A percentile compares a stretch with the other conserved stretches of the same genome.
Conservation (phyloP, 2,888 invertebrate species). For the Orgyia antiqua region DNA sequence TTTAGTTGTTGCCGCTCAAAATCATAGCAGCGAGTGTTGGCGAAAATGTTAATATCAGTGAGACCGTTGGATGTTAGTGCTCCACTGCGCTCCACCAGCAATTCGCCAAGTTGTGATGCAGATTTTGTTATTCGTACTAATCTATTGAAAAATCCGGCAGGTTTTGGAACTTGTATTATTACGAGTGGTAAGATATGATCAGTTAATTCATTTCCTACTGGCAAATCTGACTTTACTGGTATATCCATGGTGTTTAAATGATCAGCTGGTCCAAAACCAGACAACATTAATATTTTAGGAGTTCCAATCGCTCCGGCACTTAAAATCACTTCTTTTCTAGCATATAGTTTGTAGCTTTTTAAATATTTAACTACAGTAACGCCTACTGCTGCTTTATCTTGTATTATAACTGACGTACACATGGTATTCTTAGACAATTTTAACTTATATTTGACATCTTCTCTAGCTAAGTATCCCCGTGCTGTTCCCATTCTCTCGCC, state of each 20-base stretch:
- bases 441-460: slow-evolving; percentile 31
- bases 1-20: slow-evolving; percentile 21
- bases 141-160: slow-evolving; percentile 6
- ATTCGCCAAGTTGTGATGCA: slow-evolving; percentile 18
- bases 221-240: slow-evolving; percentile 32
- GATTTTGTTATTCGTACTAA: slow-evolving; percentile 9
- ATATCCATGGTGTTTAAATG: slow-evolving; percentile 38
- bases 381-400: slow-evolving; percentile 32
- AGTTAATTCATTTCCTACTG: slow-evolving; percentile 46
- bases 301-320: slow-evolving; percentile 50
- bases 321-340: slow-evolving; percentile 44
- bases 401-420: slow-evolving; percentile 45
- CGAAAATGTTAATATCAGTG: slow-evolving; percentile 38
- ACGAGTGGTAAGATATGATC: slow-evolving; percentile 43
- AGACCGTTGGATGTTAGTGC: slow-evolving; percentile 45
- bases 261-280: slow-evolving; percentile 46
- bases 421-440: slow-evolving; percentile 36
- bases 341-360: slow-evolving; percentile 27
- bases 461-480: slow-evolving; percentile 36
- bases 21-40: slow-evolving; percentile 48
- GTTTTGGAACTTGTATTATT: slow-evolving; percentile 31
- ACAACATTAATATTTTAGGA: slow-evolving; percentile 51
- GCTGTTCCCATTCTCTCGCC: slow-evolving; percentile 49
- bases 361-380: slow-evolving; percentile 28
- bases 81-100: slow-evolving; percentile 26